Base-by-base conservation (phyloP, 2,113 vertebrate genomes). In the Orthonyx spaldingii region DNA sequence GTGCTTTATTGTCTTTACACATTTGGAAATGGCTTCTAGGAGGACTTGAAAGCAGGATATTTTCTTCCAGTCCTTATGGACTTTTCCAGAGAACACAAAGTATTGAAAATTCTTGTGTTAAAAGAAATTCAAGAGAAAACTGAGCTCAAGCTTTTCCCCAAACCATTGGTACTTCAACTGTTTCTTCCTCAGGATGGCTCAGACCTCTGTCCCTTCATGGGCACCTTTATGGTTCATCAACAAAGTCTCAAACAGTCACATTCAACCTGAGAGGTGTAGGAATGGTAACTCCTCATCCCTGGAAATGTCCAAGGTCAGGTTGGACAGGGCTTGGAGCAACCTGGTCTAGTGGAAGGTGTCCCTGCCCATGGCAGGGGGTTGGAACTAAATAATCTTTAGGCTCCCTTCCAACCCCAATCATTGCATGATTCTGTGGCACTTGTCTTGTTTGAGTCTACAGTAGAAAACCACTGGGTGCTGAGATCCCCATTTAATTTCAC, bases 391-490 rank as follows among this genome's bases (percentile, higher is more conserved):
- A 27, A 50, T 37, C 26, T 55, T 77, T 35, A 68, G n/a, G 13
- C 13, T 23, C 2, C 39, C 33, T 75, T 52, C 9, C n/a, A n/a
- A 18, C 3, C 23, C 16, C 2, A 59, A 12, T 21, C 0, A 49
- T 28, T 56, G 63, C 10, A 20, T 33, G 12, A 11, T 42, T 49
- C 55, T 49, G 1, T 37, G 32, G 16, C 11, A 10, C 9, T 55
- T 39, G 1, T 47, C 22, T 56, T 35, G 10, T 50, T 44, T 78
- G 37, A 46, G 16, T 30, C 28, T 72, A 9, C 17, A n/a, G 32
- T 3, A 63, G 32, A 49, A 94, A 93, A 82, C 6, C 24, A 16
- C 11, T 21, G 52, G 4, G 24, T 37, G 47, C 30, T 35, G 66
- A 84, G 26, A 41, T 15, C 7, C 11, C 33, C 13, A 12, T 69